Evolutionary conservation across 1,140 invertebrate species (phyloP).

Genomic region (Pseudomyrmex cubaensis): DNA sequence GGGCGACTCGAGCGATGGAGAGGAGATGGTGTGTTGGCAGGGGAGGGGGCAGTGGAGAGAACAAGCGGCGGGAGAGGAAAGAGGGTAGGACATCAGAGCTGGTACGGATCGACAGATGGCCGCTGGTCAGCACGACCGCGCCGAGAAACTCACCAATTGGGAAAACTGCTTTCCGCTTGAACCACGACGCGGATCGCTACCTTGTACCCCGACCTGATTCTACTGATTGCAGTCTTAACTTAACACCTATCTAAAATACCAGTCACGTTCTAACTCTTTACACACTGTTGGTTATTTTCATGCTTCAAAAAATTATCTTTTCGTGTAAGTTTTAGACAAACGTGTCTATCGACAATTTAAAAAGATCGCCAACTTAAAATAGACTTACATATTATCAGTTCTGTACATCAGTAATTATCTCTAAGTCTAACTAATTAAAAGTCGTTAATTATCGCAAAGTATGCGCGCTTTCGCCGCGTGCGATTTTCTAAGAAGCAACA

Average conservation of each 20-base stretch:
- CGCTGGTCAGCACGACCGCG: slow-evolving; percentile 75
- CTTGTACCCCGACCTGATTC: slow-evolving; percentile 21
- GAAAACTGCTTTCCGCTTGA: slow-evolving; percentile 61
- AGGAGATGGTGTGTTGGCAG: slow-evolving; percentile 32
- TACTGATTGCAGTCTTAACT: slow-evolving; percentile 56
- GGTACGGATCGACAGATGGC: slow-evolving; percentile 81
- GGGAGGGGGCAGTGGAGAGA: neutral
- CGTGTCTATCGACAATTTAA: neutral
- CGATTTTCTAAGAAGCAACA: slow-evolving; percentile 11
- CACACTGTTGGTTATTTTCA: slow-evolving; percentile 12
- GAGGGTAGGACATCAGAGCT: slow-evolving; percentile 71
- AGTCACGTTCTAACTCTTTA: slow-evolving; percentile 43
- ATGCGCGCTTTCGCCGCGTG: slow-evolving; percentile 1
- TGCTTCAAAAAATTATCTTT: slow-evolving; percentile 1
- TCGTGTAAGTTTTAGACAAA: neutral
- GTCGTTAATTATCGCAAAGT: neutral
- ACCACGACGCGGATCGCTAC: slow-evolving; percentile 29
- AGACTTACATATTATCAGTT: no score
- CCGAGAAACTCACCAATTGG: slow-evolving; percentile 67
- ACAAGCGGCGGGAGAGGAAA: slow-evolving; percentile 17
- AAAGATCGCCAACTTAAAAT: no score
- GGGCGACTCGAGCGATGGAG: slow-evolving; percentile 52
- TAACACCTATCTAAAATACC: slow-evolving; percentile 48
- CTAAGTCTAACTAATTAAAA: neutral
- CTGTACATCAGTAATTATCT: neutral